Conservation (phyloP, 1,140 invertebrate species). For the Drosophila insularis region DNA sequence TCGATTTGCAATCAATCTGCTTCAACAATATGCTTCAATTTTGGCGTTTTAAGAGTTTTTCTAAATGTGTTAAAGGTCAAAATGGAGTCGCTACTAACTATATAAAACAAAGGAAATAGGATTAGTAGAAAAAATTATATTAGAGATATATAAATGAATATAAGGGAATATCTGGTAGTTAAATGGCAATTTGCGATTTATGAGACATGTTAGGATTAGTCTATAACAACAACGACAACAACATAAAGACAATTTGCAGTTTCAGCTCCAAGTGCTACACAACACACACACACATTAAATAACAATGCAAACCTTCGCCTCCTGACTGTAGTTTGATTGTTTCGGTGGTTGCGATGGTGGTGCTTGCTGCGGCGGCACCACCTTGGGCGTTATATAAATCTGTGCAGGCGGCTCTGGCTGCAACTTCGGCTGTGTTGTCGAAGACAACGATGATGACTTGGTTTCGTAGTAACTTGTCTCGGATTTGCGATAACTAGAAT, state of each 20-base stretch:
- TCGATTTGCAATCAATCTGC: too few relatives aligned
- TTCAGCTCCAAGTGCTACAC: slow-evolving; percentile 55
- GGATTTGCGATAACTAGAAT: slow-evolving; percentile 76
- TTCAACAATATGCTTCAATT: too few relatives aligned
- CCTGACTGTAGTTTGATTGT: slow-evolving; percentile 58
- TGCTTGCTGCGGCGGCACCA: slow-evolving; percentile 7
- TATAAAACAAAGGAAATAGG: background rate
- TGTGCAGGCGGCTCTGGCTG: slow-evolving; percentile 57
- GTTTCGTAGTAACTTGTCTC: slow-evolving; percentile 68
- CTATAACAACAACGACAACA: slow-evolving; percentile 30
- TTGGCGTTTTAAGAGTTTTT: too few relatives aligned
- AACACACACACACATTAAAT: slow-evolving; percentile 59
- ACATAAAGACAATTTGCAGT: slow-evolving; percentile 19
- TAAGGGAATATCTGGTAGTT: background rate
- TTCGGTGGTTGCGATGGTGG: slow-evolving; percentile 12
- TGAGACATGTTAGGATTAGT: slow-evolving; percentile 26
- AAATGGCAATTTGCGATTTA: slow-evolving; percentile 13
- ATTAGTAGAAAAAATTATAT: background rate
- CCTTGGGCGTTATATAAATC: slow-evolving; percentile 50
- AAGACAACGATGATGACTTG: slow-evolving; percentile 44
- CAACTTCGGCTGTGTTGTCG: slow-evolving; percentile 29
- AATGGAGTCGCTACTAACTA: background rate
- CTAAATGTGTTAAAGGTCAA: background rate
- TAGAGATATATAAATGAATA: background rate
- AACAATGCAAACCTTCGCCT: slow-evolving; percentile 77